Base-by-base conservation (phyloP, 1,140 invertebrate species). In the Teleogryllus occipitalis region DNA sequence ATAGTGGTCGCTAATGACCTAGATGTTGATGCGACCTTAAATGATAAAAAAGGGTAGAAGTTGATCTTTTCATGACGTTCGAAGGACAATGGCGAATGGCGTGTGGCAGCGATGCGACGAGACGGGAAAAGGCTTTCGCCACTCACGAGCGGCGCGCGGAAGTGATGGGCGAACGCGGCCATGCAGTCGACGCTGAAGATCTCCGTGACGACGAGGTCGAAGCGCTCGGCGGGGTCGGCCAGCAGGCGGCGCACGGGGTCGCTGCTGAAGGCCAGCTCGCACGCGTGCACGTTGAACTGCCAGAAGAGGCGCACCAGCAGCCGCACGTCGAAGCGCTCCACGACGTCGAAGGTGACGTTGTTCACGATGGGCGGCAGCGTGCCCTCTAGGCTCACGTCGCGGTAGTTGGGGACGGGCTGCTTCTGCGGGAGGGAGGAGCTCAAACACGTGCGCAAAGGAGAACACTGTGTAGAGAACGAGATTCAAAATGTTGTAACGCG, bases 161-260 rank as follows among this genome's bases (percentile, higher is more conserved):
- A 76, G n/a, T 76, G 75, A 21, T 82, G 77, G 72, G 82, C 75
- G 39, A 84, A 22, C 21, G 81, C 83, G 14, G 75, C 77, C n/a
- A 80, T 74, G 49, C 81, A 83, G 14, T 84, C 83, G 47, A 80
- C 80, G 75, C 82, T 79, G 79, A 84, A 82, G 12, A 78, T 75
- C 47, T 81, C 80, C 18, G 76, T 72, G 27, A 83, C 72, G 49
- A 84, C 79, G 0, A 83, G 21, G 80, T 84, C 82, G 78, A 82
- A 84, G 14, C 81, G 78, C 75, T 82, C 47, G 14, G 81, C 78
- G 0, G 73, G 7, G 27, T 39, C 27, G 6, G 22, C 46, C 18
- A 80, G 74, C 39, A 80, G 22, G 8, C 46, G 46, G 18, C 21
- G 10, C 18, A 78, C 18, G 7, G 46, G 12, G 0, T 8, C 27